Evolutionary conservation across 2,888 invertebrate genomes (phyloP).

Genomic region (Cephus pygmeus): DNA sequence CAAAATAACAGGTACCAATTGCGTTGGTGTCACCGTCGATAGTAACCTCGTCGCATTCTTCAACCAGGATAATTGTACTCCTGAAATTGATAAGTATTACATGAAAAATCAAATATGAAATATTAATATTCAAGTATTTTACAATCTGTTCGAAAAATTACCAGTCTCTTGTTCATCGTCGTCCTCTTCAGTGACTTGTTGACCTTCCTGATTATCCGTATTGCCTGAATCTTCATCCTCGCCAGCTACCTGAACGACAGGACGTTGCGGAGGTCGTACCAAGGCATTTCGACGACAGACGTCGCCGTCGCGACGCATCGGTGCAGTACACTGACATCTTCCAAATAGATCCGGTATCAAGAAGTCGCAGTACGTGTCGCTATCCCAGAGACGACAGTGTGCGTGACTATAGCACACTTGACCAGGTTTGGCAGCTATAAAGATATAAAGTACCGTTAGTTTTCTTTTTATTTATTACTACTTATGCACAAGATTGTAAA

Average conservation of each 20-base stretch:
- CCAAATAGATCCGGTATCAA: conserved; percentile 91
- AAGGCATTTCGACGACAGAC: conserved; percentile 66
- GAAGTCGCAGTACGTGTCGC: conserved; percentile 88
- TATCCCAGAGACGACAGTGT: conserved; percentile 87
- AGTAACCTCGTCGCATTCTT: conserved; percentile 54
- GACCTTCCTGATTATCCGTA: conserved; percentile 31
- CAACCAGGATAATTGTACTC: conserved; percentile 58
- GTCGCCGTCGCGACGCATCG: conserved; percentile 62
- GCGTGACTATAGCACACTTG: conserved; percentile 91
- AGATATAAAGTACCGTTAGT: conserved; percentile 7
- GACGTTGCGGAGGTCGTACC: conserved; percentile 54
- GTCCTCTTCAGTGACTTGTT: conserved; percentile 59
- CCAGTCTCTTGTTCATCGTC: conserved; percentile 27
- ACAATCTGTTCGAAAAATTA: neutral
- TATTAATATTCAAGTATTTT: neutral
- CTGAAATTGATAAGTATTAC: conserved; percentile 28
- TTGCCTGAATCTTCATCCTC: conserved; percentile 51
- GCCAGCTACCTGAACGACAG: conserved; percentile 28
- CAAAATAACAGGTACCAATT: conserved; percentile 45
- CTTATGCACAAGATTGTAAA: neutral
- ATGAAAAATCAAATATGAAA: neutral
- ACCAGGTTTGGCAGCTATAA: conserved; percentile 86
- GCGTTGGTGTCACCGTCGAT: conserved; percentile 43
- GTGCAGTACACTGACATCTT: conserved; percentile 79
- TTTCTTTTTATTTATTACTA: neutral